These are phyloP conservation scores for Cyanoderma ruficeps DNA, from an alignment of 2,113 vertebrate genomes.

Conservation along the genomic window DNA sequence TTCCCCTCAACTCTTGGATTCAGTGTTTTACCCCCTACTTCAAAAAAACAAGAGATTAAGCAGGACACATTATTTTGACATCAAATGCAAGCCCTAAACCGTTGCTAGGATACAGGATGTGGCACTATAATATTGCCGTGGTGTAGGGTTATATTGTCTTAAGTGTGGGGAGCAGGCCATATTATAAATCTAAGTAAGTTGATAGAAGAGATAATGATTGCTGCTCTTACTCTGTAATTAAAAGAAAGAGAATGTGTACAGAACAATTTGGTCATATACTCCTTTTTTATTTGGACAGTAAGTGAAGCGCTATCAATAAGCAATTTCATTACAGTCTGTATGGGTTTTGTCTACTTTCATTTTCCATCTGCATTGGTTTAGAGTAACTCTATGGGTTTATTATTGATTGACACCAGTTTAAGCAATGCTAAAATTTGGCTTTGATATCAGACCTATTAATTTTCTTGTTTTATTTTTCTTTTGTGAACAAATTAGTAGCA, in stretches of 20 bases:
- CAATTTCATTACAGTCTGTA: conserved; percentile 32
- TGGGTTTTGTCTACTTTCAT: conserved; percentile 28
- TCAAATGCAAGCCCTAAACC: conserved; percentile 49
- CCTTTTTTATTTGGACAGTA: conserved; percentile 25
- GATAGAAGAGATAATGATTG: conserved; percentile 32
- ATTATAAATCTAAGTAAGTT: conserved; percentile 30
- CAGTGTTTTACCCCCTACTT: conserved; percentile 23
- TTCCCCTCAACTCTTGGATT: background rate
- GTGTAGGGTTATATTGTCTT: conserved; percentile 53
- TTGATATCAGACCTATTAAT: background rate
- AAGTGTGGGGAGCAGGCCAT: conserved; percentile 4
- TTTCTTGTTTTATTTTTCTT: background rate
- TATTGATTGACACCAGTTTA: background rate
- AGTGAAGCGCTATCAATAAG: conserved; percentile 43
- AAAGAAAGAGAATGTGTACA: conserved; percentile 18
- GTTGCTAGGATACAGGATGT: conserved; percentile 67
- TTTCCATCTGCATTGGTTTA: conserved; percentile 20
- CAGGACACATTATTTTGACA: conserved; percentile 57
- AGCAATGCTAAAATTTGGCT: background rate
- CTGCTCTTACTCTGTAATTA: conserved; percentile 49
- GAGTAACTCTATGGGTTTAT: background rate
- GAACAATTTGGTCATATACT: background rate
- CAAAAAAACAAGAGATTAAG: conserved; percentile 46
- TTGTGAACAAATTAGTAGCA: background rate
- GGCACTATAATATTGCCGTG: conserved; percentile 4